Evolutionary conservation across 35 echinoderm and acorn worm species (phyloP).

Genomic region (Hemicentrotus pulcherrimus): DNA sequence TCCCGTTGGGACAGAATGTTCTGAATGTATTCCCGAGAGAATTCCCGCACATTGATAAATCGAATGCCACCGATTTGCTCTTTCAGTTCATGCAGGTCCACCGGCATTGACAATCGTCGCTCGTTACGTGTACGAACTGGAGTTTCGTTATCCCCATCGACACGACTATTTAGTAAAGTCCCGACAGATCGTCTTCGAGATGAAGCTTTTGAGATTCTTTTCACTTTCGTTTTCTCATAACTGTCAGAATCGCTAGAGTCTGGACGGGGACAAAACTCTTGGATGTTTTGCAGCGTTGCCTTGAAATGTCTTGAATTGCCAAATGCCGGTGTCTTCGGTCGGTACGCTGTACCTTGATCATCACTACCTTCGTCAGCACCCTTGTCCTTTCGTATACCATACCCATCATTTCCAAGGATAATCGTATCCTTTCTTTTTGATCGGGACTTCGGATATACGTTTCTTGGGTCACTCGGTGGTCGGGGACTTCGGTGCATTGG

Average conservation of each 20-base stretch:
- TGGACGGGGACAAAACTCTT: neutral
- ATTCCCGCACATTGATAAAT: slow-evolving; percentile 28
- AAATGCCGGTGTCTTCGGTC: neutral
- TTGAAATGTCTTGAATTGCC: slow-evolving; percentile 4
- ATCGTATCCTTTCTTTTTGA: neutral
- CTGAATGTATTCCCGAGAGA: slow-evolving; percentile 1
- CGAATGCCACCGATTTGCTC: neutral
- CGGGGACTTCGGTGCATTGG: neutral
- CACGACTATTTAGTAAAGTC: neutral
- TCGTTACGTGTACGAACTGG: neutral
- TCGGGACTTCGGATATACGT: neutral
- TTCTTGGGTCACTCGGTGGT: slow-evolving; percentile 18
- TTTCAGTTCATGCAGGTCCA: slow-evolving; percentile 12
- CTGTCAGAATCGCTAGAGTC: neutral
- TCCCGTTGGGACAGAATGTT: neutral
- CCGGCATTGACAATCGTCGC: neutral
- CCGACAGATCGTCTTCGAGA: neutral
- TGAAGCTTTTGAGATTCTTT: neutral
- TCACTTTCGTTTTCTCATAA: neutral
- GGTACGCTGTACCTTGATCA: neutral
- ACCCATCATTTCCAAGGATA: neutral
- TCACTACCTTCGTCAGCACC: neutral
- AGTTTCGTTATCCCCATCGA: neutral
- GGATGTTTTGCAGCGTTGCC: neutral
- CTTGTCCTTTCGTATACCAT: neutral